phyloP scores from a whole-genome alignment of 2,113 vertebrate species.

The Meleagris gallopavo region DNA sequence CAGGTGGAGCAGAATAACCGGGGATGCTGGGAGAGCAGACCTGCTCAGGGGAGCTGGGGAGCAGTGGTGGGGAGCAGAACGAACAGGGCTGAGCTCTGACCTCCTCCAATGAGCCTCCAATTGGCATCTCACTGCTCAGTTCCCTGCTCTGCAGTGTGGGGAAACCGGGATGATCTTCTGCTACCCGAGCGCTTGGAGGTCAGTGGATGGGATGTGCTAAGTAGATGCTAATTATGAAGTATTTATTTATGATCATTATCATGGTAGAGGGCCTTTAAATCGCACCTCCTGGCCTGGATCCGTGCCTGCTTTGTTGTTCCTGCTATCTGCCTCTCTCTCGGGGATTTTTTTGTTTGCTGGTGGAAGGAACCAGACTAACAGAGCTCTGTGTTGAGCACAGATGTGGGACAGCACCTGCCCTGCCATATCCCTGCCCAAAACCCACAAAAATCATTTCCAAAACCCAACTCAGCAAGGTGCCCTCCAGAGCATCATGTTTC shows the following conservation, averaged over 20 bases:
- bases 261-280: constrained; percentile 51
- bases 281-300: constrained; percentile 55
- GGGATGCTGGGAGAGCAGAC: not conserved
- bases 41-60: not conserved
- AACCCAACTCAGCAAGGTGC: not conserved
- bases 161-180: not conserved
- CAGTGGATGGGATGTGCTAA: constrained; percentile 51
- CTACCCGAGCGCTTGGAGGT: constrained; percentile 48
- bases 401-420: not conserved
- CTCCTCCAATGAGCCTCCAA: not conserved
- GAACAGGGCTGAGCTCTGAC: not conserved
- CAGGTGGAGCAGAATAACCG: not conserved
- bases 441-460: not conserved
- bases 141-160: not conserved
- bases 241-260: constrained; percentile 67
- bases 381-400: constrained; percentile 1
- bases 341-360: not conserved
- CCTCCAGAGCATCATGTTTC: not conserved
- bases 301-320: constrained; percentile 4
- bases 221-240: constrained; percentile 53
- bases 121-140: not conserved
- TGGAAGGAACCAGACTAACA: not conserved
- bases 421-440: not conserved
- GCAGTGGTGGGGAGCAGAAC: not conserved
- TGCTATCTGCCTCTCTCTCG: not conserved